These are phyloP conservation scores for Dipus sagitta DNA, from an alignment of 2,797 vertebrate species.

Conservation along the genomic window DNA sequence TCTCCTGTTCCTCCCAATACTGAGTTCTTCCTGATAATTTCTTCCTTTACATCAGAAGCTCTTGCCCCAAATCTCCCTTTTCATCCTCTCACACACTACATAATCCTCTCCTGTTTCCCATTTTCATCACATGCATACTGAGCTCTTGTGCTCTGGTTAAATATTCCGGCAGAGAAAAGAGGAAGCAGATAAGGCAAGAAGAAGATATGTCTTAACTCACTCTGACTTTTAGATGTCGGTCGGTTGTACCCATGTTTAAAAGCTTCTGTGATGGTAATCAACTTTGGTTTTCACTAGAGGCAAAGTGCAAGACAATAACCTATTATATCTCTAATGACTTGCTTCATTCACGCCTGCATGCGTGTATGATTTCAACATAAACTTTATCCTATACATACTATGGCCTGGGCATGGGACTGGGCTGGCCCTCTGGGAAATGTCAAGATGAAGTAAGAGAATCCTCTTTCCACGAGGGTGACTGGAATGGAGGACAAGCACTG, in stretches of 20 bases:
- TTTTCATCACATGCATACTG: neutral
- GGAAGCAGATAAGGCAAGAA: neutral
- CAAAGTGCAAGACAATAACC: neutral
- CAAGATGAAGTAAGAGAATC: neutral
- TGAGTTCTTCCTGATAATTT: neutral
- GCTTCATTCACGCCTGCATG: neutral
- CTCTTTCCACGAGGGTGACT: neutral
- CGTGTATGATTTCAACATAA: neutral
- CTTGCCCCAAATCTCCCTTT: neutral
- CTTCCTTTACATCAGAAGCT: neutral
- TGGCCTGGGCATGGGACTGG: neutral
- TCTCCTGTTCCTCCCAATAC: neutral
- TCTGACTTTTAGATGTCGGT: neutral
- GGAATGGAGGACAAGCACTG: neutral
- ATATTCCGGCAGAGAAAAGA: neutral
- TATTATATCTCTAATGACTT: neutral
- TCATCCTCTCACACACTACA: neutral
- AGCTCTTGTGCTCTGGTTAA: neutral
- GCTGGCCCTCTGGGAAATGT: neutral
- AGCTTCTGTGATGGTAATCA: neutral
- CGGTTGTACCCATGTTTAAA: neutral
- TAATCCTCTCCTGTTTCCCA: neutral
- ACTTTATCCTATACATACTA: neutral
- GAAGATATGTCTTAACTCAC: neutral
- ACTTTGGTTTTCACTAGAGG: neutral